A percentile compares a stretch with the other conserved stretches of the same genome.
These are phyloP conservation scores for Drosophila athabasca DNA, from an alignment of 1,140 invertebrate species.

Conservation along the genomic window DNA sequence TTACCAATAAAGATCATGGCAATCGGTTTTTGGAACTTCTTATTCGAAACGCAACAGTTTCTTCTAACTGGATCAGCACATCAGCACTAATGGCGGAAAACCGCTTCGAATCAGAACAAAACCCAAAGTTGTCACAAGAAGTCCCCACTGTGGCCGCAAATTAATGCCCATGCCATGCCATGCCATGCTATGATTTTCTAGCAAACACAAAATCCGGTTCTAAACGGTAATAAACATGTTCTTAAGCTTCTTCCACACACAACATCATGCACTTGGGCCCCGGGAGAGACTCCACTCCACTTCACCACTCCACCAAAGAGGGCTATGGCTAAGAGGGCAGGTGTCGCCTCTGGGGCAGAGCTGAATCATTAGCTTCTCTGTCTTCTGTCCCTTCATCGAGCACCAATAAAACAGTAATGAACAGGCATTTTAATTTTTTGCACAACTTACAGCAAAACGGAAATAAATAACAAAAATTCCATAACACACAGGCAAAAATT, in stretches of 20 bases:
- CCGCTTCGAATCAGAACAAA: constrained; percentile 44
- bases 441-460: constrained; percentile 37
- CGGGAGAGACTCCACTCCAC: neutral
- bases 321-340: too few relatives aligned
- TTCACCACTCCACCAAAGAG: too few relatives aligned
- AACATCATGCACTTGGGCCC: constrained; percentile 49
- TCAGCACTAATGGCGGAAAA: constrained; percentile 42
- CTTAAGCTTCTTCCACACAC: constrained; percentile 23
- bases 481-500: constrained; percentile 24
- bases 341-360: neutral
- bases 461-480: constrained; percentile 58
- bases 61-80: too few relatives aligned
- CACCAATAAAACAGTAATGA: constrained; percentile 1
- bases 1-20: neutral
- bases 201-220: constrained; percentile 65
- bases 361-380: constrained; percentile 3
- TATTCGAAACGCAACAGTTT: too few relatives aligned
- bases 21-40: neutral
- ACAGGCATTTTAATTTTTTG: constrained; percentile 33
- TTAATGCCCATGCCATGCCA: constrained; percentile 38
- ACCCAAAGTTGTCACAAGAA: constrained; percentile 61
- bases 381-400: neutral
- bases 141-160: constrained; percentile 52
- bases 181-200: constrained; percentile 26
- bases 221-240: constrained; percentile 67